Evolutionary conservation across 2,888 invertebrate species (phyloP), one percentile per base, ranked within the genome.

Genomic region (Tinea pellionella): DNA sequence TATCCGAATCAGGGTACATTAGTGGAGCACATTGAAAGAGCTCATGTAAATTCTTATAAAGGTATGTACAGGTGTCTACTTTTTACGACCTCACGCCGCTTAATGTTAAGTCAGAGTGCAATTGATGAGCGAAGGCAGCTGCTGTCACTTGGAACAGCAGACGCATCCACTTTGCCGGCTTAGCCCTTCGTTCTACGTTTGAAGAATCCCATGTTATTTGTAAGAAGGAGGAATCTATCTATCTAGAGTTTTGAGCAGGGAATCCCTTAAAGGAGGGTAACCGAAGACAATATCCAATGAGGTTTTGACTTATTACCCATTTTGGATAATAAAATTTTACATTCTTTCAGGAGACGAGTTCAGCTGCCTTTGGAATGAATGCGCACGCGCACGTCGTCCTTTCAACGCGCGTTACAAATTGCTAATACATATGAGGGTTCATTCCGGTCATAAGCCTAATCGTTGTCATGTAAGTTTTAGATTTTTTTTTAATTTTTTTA

Each of bases 371-470:
- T 99, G 98, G 98, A 88, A 91, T 61, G 94, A 95, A n/a, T 99
- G 99, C 78, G 94, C 95, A 0, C 87, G 97, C 60, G 91, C 94
- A 64, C 92, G 93, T 13, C 92, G 96, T 61, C 97, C 98, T 0
- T 99, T 99, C 88, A 98, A 99, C 80, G 99, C 99, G 0, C 91
- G 98, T 65, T 99, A 99, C 88, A 99, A 99, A 80, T 89, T 99
- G 51, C 91, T 98, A 43, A 99, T 95, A 59, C 98, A 98, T 74
- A 97, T 99, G 96, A 86, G 99, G 13, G 95, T 98, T 0, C 99
- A 99, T 78, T 98, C 97, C 16, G 98, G 99, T 3, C 98, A 99
- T 73, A 99, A 99, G 75, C 99, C 99, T 0, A 98, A 99, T 78
- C 94, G 96, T 78, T 99, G 99, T 81, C 94, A 95, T 80, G 98